Evolutionary conservation across 2,113 vertebrate genomes (phyloP).

Genomic region (Seriola dumerili): DNA sequence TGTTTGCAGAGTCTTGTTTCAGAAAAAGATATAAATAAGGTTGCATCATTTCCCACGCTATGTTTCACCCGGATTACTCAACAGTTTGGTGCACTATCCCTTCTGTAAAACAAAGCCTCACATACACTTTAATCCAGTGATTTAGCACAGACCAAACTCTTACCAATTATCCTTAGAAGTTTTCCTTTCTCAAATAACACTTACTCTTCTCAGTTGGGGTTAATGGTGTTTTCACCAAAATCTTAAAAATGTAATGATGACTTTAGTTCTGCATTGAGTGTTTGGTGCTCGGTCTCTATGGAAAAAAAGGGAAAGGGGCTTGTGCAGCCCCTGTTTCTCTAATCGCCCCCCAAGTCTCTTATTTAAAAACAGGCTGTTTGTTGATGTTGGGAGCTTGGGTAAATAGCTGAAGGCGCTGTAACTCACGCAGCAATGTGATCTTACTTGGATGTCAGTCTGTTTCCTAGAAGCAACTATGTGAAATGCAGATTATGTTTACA

Average conservation of each 20-base stretch:
- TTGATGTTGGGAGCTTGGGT: constrained; percentile 70
- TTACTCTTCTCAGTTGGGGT: background rate
- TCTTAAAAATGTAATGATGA: constrained; percentile 37
- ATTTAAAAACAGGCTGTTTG: constrained; percentile 76
- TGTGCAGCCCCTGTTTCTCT: constrained; percentile 26
- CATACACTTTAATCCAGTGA: constrained; percentile 7
- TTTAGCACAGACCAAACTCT: constrained; percentile 19
- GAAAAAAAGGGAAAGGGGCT: constrained; percentile 23
- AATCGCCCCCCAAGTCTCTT: constrained; percentile 63
- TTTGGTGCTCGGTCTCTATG: constrained; percentile 26
- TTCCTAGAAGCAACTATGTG: constrained; percentile 69
- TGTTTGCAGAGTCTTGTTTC: constrained; percentile 16
- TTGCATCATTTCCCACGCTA: constrained; percentile 3
- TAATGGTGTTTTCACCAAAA: constrained; percentile 34
- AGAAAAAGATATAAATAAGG: background rate
- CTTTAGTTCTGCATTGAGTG: constrained; percentile 19
- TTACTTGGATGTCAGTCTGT: constrained; percentile 63
- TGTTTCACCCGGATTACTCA: background rate
- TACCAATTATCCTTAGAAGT: background rate
- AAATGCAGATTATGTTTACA: constrained; percentile 83
- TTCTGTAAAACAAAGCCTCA: constrained; percentile 10
- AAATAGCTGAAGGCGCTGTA: constrained; percentile 75
- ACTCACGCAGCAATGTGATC: constrained; percentile 71
- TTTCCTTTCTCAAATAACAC: constrained; percentile 20
- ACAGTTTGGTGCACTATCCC: background rate